Conservation (phyloP, 64 coral and sea anemone species). For the Porites australiensis region DNA sequence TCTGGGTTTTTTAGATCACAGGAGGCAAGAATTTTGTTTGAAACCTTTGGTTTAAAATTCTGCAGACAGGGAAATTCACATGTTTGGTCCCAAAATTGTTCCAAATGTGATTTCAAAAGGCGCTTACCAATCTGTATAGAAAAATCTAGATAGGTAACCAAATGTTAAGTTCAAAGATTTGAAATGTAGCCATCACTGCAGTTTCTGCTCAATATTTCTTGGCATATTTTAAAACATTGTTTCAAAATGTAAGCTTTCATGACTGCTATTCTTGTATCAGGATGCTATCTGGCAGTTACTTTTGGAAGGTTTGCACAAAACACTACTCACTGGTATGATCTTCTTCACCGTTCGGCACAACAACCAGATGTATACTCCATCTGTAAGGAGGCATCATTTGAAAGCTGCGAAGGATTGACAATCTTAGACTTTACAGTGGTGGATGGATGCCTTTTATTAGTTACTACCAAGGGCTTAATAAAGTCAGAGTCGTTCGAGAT, state of each 20-base stretch:
- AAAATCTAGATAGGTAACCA: too few relatives aligned
- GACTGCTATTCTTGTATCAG: neutral
- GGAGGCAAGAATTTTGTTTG: too few relatives aligned
- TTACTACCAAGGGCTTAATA: conserved; percentile 57
- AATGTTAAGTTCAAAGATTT: too few relatives aligned
- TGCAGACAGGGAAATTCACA: too few relatives aligned
- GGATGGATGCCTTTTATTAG: conserved; percentile 36
- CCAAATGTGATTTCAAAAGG: too few relatives aligned
- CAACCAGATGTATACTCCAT: conserved; percentile 53
- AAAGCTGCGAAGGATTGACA: conserved; percentile 25
- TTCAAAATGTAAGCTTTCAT: neutral
- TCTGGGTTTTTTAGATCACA: too few relatives aligned
- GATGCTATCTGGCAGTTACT: conserved; percentile 63
- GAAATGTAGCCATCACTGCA: too few relatives aligned
- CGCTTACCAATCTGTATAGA: too few relatives aligned
- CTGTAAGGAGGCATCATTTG: conserved; percentile 49
- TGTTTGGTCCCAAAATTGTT: too few relatives aligned
- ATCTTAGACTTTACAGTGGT: conserved; percentile 60
- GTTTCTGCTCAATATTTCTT: neutral
- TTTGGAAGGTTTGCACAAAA: conserved; percentile 46
- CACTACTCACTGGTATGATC: conserved; percentile 57
- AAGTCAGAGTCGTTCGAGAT: conserved; percentile 24
- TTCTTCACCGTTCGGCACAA: conserved; percentile 55
- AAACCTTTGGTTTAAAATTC: too few relatives aligned
- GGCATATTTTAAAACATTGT: neutral